phyloP scores from a whole-genome alignment of 2,797 vertebrate genomes.

The Picus viridis region DNA sequence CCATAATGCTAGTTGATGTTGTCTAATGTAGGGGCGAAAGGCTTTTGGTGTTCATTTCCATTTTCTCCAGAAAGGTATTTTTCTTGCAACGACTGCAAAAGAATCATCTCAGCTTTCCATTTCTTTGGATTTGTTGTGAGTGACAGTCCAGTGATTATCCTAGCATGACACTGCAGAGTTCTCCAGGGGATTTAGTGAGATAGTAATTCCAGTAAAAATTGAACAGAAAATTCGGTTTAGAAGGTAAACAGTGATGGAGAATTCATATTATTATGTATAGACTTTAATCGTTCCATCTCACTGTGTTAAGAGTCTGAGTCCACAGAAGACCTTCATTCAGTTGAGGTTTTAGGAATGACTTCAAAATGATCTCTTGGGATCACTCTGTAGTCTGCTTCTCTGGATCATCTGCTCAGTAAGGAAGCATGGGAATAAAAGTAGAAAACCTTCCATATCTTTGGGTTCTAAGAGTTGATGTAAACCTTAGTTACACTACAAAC shows the following conservation, averaged over 20 bases:
- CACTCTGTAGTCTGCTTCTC: neutral
- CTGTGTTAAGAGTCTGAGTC: neutral
- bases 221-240: neutral
- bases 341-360: neutral
- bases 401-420: neutral
- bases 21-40: neutral
- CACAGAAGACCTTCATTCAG: neutral
- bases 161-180: neutral
- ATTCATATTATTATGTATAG: neutral
- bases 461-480: neutral
- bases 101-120: neutral
- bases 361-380: neutral
- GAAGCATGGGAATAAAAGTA: neutral
- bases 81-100: neutral
- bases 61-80: neutral
- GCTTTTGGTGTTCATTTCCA: neutral
- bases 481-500: neutral
- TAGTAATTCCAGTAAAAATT: conserved; percentile 2
- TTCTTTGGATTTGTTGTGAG: conserved; percentile 24
- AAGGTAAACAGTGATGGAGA: neutral
- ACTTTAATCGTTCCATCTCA: neutral
- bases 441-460: neutral
- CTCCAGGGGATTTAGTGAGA: neutral
- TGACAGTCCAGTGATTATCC: conserved; percentile 16
- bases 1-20: neutral